phyloP scores from a whole-genome alignment of 1,140 invertebrate genomes.

The Vanessa tameamea region DNA sequence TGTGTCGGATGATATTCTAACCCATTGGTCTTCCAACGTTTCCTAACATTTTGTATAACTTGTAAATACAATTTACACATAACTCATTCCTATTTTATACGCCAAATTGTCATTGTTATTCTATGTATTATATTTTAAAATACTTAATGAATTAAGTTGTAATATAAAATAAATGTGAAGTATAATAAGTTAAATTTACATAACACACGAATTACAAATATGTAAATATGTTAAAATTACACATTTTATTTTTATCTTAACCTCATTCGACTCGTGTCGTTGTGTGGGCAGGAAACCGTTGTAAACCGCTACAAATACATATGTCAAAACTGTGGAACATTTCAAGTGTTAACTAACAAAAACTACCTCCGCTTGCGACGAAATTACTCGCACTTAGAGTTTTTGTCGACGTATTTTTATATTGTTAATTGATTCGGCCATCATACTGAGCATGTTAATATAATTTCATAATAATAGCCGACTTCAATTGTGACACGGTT shows the following conservation, averaged over 20 bases:
- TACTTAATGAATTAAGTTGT: too few species aligned
- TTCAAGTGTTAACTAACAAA: conserved; percentile 32
- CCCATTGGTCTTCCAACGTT: too few species aligned
- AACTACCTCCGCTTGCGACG: conserved; percentile 27
- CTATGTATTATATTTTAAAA: too few species aligned
- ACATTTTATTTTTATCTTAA: background rate
- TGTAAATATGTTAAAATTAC: background rate
- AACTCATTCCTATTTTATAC: too few species aligned
- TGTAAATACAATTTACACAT: too few species aligned
- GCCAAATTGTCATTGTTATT: too few species aligned
- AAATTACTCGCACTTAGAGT: conserved; percentile 35
- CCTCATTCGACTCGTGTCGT: background rate
- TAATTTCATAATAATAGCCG: conserved; percentile 3
- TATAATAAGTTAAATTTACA: background rate
- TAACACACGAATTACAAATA: background rate
- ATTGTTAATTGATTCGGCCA: conserved; percentile 22
- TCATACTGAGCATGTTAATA: conserved; percentile 13
- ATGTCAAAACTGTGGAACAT: conserved; percentile 45
- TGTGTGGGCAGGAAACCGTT: conserved; percentile 34
- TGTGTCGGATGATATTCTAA: too few species aligned
- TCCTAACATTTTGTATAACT: too few species aligned
- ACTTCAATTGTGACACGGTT: conserved; percentile 15
- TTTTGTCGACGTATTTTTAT: conserved; percentile 17
- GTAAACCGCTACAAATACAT: conserved; percentile 19
- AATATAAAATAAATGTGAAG: background rate